Conservation (phyloP, 2,113 vertebrate species). For the Tringa solitaria region DNA sequence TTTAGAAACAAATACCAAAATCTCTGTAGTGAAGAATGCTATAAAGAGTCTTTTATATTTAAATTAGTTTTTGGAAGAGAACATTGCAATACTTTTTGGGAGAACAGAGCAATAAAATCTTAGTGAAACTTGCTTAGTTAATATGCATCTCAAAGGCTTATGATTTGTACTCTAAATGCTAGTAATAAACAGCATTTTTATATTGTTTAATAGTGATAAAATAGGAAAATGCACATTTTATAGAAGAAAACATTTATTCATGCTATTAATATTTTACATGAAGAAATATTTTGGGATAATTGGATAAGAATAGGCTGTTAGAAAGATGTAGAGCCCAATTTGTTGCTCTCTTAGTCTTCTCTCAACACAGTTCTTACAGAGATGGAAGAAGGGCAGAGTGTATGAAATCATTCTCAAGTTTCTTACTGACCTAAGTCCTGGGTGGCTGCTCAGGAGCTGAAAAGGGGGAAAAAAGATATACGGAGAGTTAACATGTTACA, state of each 20-base stretch:
- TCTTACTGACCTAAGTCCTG: background rate
- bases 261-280: background rate
- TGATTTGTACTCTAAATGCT: background rate
- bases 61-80: background rate
- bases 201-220: background rate
- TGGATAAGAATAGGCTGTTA: background rate
- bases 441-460: background rate
- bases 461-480: background rate
- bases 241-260: background rate
- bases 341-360: background rate
- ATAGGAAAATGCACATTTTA: background rate
- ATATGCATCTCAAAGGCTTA: background rate
- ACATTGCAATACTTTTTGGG: background rate
- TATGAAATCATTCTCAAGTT: background rate
- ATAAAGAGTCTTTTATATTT: slow-evolving; percentile 16
- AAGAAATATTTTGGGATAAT: background rate
- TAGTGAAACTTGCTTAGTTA: background rate
- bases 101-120: background rate
- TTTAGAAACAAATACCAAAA: slow-evolving; percentile 4
- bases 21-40: background rate
- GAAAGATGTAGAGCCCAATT: background rate
- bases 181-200: background rate
- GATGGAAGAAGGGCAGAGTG: background rate
- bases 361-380: background rate
- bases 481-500: background rate